Conservation (phyloP, 2,888 invertebrate genomes). For the Epinotia ramella region DNA sequence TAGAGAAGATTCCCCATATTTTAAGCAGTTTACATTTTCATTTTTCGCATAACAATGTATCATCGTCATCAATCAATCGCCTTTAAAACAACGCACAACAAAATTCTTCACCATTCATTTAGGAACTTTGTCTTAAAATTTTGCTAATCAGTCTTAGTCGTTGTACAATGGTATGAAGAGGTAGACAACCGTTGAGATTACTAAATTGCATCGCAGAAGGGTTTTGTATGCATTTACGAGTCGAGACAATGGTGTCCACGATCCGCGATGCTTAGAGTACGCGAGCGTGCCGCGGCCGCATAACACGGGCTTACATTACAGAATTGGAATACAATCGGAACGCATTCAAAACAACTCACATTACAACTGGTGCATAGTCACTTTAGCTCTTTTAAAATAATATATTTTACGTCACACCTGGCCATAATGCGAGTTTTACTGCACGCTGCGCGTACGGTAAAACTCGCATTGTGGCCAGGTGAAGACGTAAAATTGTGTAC, state of each 20-base stretch:
- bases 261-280: slow-evolving; percentile 52
- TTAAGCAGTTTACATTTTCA: no score
- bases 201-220: slow-evolving; percentile 27
- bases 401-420: no score
- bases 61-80: no score
- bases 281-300: slow-evolving; percentile 62
- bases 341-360: slow-evolving; percentile 24
- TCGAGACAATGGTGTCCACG: slow-evolving; percentile 57
- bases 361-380: neutral
- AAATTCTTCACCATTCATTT: neutral
- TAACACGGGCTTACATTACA: slow-evolving; percentile 65
- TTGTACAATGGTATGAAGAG: neutral
- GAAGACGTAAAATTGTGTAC: no score
- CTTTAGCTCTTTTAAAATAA: slow-evolving; percentile 12
- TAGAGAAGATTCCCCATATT: neutral
- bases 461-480: no score
- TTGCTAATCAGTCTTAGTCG: neutral
- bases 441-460: no score
- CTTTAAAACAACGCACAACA: neutral
- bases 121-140: neutral
- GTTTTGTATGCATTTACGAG: slow-evolving; percentile 20
- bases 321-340: slow-evolving; percentile 54
- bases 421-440: no score
- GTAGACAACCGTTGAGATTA: slow-evolving; percentile 6
- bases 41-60: no score